These are phyloP conservation scores for Bubalus kerabau DNA, from an alignment of 2,113 vertebrate species.

Conservation along the genomic window DNA sequence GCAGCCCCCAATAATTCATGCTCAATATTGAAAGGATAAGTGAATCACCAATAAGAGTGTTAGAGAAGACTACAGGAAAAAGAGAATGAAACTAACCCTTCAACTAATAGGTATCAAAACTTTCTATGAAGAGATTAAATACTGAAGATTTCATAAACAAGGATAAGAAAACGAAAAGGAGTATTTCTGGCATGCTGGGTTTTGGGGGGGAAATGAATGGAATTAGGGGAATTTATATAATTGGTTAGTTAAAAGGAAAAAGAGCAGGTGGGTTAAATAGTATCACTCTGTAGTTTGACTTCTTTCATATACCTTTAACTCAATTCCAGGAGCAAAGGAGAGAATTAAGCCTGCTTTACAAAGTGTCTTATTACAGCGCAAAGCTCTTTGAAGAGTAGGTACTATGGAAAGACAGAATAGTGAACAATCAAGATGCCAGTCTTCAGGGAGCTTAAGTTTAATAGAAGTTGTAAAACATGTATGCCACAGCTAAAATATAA, in stretches of 20 bases:
- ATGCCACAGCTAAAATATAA: neutral
- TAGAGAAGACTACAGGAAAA: neutral
- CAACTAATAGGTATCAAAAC: neutral
- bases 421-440: neutral
- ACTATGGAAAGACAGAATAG: neutral
- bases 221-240: neutral
- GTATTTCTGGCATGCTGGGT: neutral
- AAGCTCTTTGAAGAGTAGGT: neutral
- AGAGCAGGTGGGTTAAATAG: neutral
- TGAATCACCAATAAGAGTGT: neutral
- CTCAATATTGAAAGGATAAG: neutral
- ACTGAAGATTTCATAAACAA: constrained; percentile 19
- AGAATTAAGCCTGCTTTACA: neutral
- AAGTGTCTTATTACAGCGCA: neutral
- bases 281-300: neutral
- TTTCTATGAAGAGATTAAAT: neutral
- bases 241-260: neutral
- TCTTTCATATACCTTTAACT: neutral
- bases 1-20: neutral
- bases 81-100: neutral
- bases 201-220: neutral
- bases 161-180: neutral
- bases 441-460: neutral
- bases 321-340: neutral
- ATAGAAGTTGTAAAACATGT: neutral